Evolutionary conservation across 2,113 vertebrate species (phyloP), one percentile per base, ranked within the genome.

Genomic region (Psammodynastes pulverulentus): DNA sequence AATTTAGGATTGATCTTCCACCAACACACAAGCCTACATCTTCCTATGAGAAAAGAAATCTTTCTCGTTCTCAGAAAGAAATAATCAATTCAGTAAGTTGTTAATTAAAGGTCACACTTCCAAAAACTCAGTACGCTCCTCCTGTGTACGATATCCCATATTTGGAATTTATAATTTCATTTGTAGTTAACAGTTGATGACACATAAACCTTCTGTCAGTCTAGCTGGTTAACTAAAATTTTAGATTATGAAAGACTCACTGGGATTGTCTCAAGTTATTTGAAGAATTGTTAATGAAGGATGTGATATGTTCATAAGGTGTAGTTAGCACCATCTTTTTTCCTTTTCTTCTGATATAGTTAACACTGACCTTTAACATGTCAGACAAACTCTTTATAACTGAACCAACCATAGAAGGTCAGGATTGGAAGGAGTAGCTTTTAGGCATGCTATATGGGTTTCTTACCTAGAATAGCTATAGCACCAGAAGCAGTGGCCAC

Each of bases 21-120:
- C 97, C 98, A 87, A 98, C 97, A 95, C 98, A 98, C 86, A 98
- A 98, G 94, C 97, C 97, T 92, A 91, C 96, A 79, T 94, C 96
- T 84, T 48, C 93, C 1, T 96, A 95, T 94, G 97, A 97, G 89
- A 97, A 97, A 91, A 95, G 92, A 92, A 84, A 93, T 0, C 91
- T 94, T 21, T 86, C 96, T 92, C 51, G 95, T 39, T 93, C 96
- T 88, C 97, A 96, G 90, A 98, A 97, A 93, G 96, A 97, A 93
- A 84, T 93, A 94, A 93, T 96, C 24, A 95, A 95, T 95, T 95
- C 97, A 97, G 98, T 98, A 96, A 94, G 91, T 93, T 88, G 90
- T 13, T 86, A 26, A 53, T 58, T 89, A 79, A 34, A 52, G 46
- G 45, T 21, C 23, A 3, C 89, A 56, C 84, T 92, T 94, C 26